Percentiles rank a stretch among this genome's conserved stretches.
Conservation (phyloP, 2,888 invertebrate genomes). For the Phorcus lineatus region DNA sequence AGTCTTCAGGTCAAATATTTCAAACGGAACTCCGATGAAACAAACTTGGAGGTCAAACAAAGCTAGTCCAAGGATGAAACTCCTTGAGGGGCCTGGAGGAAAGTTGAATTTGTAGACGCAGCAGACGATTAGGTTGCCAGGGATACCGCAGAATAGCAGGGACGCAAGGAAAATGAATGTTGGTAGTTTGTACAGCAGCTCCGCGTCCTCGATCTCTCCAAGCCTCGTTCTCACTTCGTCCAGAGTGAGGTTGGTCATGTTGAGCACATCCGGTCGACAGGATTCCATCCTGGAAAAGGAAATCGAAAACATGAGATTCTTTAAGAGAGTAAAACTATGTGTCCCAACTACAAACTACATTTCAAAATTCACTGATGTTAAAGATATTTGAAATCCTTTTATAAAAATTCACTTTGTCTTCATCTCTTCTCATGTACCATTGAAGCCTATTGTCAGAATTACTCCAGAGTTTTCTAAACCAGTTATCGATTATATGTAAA, state of each 20-base stretch:
- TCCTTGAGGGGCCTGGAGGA: neutral
- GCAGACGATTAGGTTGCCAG: slow-evolving; percentile 18
- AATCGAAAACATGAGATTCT: no score
- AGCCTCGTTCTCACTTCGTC: neutral
- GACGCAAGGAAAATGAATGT: slow-evolving; percentile 13
- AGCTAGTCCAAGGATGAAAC: neutral
- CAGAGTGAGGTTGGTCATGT: neutral
- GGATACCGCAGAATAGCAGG: neutral
- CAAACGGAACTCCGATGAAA: slow-evolving; percentile 18
- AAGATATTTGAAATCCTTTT: no score
- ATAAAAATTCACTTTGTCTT: no score
- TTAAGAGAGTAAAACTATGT: neutral
- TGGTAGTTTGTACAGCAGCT: slow-evolving; percentile 4
- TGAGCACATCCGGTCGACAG: neutral
- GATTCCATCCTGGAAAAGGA: neutral
- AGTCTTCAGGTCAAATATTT: neutral
- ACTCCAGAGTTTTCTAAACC: no score
- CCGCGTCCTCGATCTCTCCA: neutral
- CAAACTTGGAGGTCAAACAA: slow-evolving; percentile 13
- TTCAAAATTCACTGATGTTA: no score
- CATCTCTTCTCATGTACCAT: no score
- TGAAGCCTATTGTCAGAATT: no score
- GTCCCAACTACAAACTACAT: neutral
- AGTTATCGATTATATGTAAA: no score
- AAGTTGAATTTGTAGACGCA: slow-evolving; percentile 16